Evolutionary conservation across 1,140 invertebrate species (phyloP).

Genomic region (Drosophila pandora): DNA sequence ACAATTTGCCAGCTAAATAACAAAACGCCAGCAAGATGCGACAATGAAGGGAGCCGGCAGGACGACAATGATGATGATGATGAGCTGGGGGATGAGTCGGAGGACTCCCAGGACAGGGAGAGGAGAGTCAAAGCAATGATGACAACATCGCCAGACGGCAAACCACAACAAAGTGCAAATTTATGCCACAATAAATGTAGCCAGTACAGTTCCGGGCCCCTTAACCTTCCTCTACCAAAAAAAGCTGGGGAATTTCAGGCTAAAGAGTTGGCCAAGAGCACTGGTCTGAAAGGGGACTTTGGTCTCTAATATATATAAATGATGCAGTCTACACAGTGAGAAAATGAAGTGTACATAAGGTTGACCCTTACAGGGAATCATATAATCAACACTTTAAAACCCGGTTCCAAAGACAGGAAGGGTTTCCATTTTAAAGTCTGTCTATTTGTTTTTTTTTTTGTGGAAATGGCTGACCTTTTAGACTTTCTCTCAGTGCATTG

Average conservation of each 20-base stretch:
- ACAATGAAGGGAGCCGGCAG: constrained; percentile 31
- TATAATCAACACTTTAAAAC: too few species aligned
- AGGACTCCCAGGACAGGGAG: neutral
- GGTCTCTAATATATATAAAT: neutral
- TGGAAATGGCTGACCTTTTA: too few species aligned
- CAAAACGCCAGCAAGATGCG: constrained; percentile 59
- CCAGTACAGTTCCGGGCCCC: neutral
- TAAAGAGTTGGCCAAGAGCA: constrained; percentile 2
- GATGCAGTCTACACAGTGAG: neutral
- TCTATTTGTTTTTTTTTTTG: too few species aligned
- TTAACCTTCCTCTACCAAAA: neutral
- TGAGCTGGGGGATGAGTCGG: neutral
- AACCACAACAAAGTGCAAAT: constrained; percentile 78
- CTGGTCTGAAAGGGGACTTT: neutral
- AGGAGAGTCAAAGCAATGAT: constrained; percentile 8
- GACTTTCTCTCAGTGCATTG: neutral
- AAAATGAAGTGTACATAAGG: neutral
- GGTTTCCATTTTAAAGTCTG: too few species aligned
- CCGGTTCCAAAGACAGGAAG: too few species aligned
- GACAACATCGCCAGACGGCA: constrained; percentile 55
- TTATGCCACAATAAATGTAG: constrained; percentile 77
- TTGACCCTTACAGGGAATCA: too few species aligned
- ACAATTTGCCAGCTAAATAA: constrained; percentile 76
- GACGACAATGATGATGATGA: constrained; percentile 7
- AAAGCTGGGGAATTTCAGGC: neutral